Conservation (phyloP, 92 coral and sea anemone genomes). For the Parazoanthus darwini region DNA sequence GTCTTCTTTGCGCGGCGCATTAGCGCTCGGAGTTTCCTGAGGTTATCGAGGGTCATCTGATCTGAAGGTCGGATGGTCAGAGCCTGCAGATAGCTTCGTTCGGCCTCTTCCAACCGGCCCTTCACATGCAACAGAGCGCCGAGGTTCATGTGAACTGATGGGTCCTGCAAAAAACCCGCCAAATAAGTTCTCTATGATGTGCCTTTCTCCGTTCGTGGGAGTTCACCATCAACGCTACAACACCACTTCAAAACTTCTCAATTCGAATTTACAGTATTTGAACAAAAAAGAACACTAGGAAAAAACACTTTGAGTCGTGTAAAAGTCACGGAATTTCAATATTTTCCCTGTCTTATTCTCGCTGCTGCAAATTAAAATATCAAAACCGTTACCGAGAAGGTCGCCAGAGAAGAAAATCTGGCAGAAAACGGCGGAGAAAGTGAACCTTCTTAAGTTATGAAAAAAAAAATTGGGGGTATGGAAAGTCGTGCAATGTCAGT, state of each 20-base stretch:
- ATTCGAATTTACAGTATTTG: no score
- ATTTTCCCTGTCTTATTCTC: neutral
- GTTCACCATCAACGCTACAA: no score
- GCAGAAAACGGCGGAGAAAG: neutral
- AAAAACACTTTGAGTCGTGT: no score
- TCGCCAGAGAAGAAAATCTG: no score
- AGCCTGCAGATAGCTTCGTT: conserved; percentile 73
- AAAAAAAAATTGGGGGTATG: no score
- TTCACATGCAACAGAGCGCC: conserved; percentile 88
- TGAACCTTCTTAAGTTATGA: no score
- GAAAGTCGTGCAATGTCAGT: no score
- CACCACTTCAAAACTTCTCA: neutral
- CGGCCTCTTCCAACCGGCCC: conserved; percentile 79
- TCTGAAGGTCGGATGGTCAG: conserved; percentile 77
- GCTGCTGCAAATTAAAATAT: no score
- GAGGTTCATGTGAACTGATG: conserved; percentile 94
- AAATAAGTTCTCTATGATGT: neutral
- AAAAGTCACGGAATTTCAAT: neutral
- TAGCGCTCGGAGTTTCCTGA: conserved; percentile 75
- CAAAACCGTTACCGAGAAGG: no score
- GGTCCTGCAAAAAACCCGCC: conserved; percentile 50
- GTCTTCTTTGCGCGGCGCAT: conserved; percentile 49
- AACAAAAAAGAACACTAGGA: no score
- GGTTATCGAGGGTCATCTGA: conserved; percentile 75
- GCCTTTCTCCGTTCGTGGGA: neutral